These are phyloP conservation scores for Pentalonia nigronervosa DNA, from an alignment of 1,140 invertebrate species.

Conservation along the genomic window DNA sequence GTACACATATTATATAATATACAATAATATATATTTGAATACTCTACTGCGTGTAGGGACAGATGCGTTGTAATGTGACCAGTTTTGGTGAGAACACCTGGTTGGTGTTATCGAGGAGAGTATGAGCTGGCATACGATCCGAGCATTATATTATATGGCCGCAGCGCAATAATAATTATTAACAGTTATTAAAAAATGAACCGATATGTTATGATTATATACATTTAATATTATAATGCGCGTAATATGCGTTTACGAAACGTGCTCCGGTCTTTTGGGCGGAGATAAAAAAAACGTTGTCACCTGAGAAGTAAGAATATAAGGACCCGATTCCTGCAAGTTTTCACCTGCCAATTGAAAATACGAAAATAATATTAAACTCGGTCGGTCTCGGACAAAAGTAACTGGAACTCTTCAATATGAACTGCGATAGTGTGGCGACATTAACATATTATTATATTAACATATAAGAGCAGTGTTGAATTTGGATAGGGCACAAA, in stretches of 20 bases:
- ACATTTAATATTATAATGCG: slow-evolving; percentile 1
- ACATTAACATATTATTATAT: background rate
- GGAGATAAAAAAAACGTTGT: slow-evolving; percentile 21
- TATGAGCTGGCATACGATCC: slow-evolving; percentile 48
- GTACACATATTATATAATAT: background rate
- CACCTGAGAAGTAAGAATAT: slow-evolving; percentile 3
- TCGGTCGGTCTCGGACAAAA: background rate
- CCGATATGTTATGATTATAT: background rate
- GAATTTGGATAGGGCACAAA: background rate
- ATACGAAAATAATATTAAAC: background rate
- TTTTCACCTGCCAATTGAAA: slow-evolving; percentile 5
- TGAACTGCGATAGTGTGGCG: background rate
- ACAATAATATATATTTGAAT: slow-evolving; percentile 18
- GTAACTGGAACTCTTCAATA: background rate
- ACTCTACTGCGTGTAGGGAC: background rate
- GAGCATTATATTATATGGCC: slow-evolving; percentile 42
- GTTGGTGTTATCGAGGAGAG: slow-evolving; percentile 31
- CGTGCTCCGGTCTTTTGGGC: background rate
- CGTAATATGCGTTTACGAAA: background rate
- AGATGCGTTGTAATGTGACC: slow-evolving; percentile 49
- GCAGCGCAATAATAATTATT: background rate
- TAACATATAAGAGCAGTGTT: background rate
- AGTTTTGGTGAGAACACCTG: slow-evolving; percentile 50
- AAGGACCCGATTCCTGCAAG: background rate
- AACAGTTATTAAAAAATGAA: background rate